Base-by-base conservation (phyloP, 2,888 invertebrate genomes). In the Pteria penguin region DNA sequence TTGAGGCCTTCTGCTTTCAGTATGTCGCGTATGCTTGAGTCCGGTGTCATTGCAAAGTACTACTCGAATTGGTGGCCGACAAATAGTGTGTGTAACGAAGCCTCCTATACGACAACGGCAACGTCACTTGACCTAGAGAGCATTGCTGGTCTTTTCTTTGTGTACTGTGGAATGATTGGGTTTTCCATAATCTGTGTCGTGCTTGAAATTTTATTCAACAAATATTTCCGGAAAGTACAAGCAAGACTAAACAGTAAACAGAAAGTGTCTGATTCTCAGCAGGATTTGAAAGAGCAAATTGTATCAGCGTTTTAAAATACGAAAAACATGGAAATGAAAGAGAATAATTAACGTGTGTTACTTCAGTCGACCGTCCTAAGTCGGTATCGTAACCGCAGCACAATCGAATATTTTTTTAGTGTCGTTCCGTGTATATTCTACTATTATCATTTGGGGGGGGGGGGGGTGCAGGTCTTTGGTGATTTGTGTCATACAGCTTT, bases 41-140 rank as follows among this genome's bases (percentile, higher is more conserved):
- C 85, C 1, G 87, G 87, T 2, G 68, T 87, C 62, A 82, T 86
- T 5, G 84, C 84, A 60, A 79, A 85, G 54, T 87, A 85, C 84
- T 65, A 76, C 8, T 72, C 76, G 24, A 78, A 78, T 45, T 87
- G 87, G 87, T 86, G 87, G 86, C 72, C 82, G 1, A 36, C 58
- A 32, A 67, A 75, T 4, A 79, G 75, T 62, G 72, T 72, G 22
- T 87, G 87, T 68, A 72, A 60, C 11, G 68, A 27, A n/a, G 60
- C 76, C 0, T 70, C 69, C 14, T 68, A 79, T n/a, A 76, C 79
- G 1, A 82, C 80, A 69, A 55, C 77, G 4, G 86, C 83, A 22
- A 76, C 76, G 36, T 62, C 78, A 22, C 75, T 86, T 27, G 84
- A 79, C 66, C 63, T 85, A 24, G 79, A 76, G 31, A 84, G 84